These are phyloP conservation scores for Cairina moschata DNA, from an alignment of 2,113 vertebrate species.

Conservation along the genomic window DNA sequence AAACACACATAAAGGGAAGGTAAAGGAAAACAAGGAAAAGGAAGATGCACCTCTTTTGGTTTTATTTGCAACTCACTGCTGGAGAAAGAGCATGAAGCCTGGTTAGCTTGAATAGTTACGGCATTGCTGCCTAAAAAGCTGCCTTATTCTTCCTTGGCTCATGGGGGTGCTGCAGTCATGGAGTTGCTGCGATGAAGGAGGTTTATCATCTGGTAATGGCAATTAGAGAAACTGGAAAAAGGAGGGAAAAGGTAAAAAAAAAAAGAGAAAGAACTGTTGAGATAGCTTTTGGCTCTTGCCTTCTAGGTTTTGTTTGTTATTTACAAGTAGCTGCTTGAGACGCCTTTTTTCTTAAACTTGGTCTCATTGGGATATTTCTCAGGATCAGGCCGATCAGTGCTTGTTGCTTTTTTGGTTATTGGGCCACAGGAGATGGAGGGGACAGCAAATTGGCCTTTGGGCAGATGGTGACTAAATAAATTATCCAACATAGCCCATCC, in stretches of 20 bases:
- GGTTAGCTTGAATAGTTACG: no score
- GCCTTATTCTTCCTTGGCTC: not conserved
- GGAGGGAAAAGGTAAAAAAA: not conserved
- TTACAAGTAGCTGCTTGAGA: not conserved
- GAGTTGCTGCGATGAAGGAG: not conserved
- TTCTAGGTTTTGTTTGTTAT: not conserved
- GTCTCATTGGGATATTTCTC: not conserved
- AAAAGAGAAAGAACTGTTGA: not conserved
- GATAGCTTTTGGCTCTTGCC: not conserved
- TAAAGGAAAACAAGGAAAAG: not conserved
- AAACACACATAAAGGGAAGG: not conserved
- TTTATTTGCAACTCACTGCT: not conserved
- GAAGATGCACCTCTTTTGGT: not conserved
- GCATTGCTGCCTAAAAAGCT: not conserved
- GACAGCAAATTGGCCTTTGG: not conserved
- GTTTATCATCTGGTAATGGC: not conserved
- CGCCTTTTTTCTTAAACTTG: not conserved
- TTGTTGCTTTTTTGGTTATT: not conserved
- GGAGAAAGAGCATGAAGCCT: accelerated
- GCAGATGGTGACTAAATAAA: not conserved
- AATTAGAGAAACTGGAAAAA: not conserved
- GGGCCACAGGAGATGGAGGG: accelerated
- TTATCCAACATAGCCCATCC: not conserved
- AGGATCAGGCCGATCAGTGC: not conserved
- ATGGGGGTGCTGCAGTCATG: constrained; percentile 21